Conservation (phyloP, 2,797 vertebrate species). For the Danio aesculapii region DNA sequence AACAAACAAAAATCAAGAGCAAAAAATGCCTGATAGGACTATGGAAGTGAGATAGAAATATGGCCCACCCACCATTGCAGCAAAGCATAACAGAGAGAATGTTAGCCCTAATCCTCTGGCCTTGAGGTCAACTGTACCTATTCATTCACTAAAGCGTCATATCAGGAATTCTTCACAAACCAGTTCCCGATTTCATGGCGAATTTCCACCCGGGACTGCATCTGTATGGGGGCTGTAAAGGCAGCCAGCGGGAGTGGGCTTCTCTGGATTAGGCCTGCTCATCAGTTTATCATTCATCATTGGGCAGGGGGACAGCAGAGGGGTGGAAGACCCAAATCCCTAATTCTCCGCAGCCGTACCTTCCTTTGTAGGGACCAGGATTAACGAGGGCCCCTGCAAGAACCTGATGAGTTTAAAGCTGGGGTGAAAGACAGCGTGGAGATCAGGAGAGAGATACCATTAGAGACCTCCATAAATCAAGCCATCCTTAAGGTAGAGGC, state of each 20-base stretch:
- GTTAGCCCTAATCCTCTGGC: conserved; percentile 58
- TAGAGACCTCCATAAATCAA: conserved; percentile 97
- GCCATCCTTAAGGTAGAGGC: conserved; percentile 87
- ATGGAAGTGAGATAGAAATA: conserved; percentile 41
- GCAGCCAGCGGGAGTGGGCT: conserved; percentile 85
- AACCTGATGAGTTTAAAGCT: conserved; percentile 94
- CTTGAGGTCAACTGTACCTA: conserved; percentile 67
- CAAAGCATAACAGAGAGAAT: conserved; percentile 54
- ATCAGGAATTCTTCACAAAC: conserved; percentile 72
- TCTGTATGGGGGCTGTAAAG: conserved; percentile 87
- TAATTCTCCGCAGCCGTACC: conserved; percentile 87
- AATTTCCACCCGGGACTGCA: conserved; percentile 78
- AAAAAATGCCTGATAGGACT: neutral
- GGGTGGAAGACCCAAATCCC: conserved; percentile 78
- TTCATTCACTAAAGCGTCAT: conserved; percentile 69
- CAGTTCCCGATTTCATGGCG: conserved; percentile 79
- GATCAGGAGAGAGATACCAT: conserved; percentile 97
- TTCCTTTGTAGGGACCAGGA: conserved; percentile 95
- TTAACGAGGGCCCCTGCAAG: conserved; percentile 89
- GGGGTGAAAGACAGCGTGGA: conserved; percentile 85
- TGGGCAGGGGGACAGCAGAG: conserved; percentile 71
- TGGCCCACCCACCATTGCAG: conserved; percentile 66
- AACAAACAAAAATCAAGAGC: neutral
- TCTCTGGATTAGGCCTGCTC: conserved; percentile 90
- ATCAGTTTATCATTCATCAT: conserved; percentile 90